Conservation (phyloP, 1,140 invertebrate genomes). For the Euwallacea similis region DNA sequence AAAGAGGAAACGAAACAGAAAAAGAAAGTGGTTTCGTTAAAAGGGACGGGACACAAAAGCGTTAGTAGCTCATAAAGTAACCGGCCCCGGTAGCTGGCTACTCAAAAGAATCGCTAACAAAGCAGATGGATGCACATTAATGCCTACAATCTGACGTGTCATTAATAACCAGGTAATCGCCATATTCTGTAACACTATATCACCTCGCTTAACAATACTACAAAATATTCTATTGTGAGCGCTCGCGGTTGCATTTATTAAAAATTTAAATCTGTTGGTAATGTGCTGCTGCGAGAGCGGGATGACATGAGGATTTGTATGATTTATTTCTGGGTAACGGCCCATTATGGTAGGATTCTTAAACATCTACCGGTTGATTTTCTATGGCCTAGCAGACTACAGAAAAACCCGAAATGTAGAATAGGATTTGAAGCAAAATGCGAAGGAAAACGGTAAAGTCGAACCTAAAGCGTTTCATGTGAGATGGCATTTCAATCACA, state of each 20-base stretch:
- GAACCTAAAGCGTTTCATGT: too few species aligned
- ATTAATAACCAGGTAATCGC: constrained; percentile 49
- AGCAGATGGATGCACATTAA: constrained; percentile 48
- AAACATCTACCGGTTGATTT: too few species aligned
- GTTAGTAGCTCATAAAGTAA: constrained; percentile 47
- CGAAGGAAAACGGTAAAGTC: too few species aligned
- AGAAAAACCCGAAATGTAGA: too few species aligned
- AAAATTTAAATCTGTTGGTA: constrained; percentile 14
- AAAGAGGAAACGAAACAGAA: constrained; percentile 43
- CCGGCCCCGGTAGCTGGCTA: constrained; percentile 41
- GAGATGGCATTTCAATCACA: constrained; percentile 25
- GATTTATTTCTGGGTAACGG: too few species aligned
- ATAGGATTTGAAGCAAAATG: too few species aligned
- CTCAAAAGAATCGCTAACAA: constrained; percentile 49
- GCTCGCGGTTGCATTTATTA: constrained; percentile 22
- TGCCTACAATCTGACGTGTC: constrained; percentile 46
- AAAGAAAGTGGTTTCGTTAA: constrained; percentile 45
- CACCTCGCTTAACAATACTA: constrained; percentile 35
- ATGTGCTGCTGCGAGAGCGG: too few species aligned
- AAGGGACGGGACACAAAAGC: constrained; percentile 45
- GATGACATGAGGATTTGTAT: too few species aligned
- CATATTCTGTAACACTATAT: constrained; percentile 42
- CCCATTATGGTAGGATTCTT: too few species aligned
- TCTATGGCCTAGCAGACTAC: too few species aligned
- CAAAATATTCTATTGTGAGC: constrained; percentile 37